Evolutionary conservation across 1,140 invertebrate genomes (phyloP).

Genomic region (Nixonia krombeini): DNA sequence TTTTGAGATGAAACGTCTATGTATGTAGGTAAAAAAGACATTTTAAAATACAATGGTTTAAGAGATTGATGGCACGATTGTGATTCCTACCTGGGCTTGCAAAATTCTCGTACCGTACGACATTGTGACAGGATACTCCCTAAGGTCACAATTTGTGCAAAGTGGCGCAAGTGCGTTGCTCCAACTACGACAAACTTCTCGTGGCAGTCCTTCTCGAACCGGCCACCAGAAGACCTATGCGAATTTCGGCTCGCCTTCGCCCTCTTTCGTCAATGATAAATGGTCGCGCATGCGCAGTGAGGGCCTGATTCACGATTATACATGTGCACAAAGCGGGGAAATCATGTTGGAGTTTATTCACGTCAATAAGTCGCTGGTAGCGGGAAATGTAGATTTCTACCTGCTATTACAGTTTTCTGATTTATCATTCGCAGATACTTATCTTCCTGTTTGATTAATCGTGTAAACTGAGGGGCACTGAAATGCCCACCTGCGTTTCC

Average conservation of each 20-base stretch:
- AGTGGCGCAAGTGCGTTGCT: conserved; percentile 27
- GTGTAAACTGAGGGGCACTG: too few relatives aligned
- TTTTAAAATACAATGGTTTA: too few relatives aligned
- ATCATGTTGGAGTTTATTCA: conserved; percentile 7
- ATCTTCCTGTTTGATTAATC: too few relatives aligned
- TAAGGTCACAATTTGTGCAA: conserved; percentile 32
- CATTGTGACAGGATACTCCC: conserved; percentile 70
- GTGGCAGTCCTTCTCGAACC: conserved; percentile 72
- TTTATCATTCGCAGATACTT: too few relatives aligned
- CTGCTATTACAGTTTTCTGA: too few relatives aligned
- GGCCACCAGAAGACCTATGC: conserved; percentile 69
- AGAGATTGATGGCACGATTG: too few relatives aligned
- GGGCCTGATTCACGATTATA: too few relatives aligned
- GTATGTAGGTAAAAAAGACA: too few relatives aligned
- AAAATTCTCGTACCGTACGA: conserved; percentile 82
- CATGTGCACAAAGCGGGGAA: too few relatives aligned
- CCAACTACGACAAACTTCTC: conserved; percentile 27
- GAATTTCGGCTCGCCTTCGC: conserved; percentile 28
- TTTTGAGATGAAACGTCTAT: conserved; percentile 16
- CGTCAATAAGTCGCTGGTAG: too few relatives aligned
- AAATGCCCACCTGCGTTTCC: too few relatives aligned
- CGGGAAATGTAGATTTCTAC: too few relatives aligned
- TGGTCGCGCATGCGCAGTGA: conserved; percentile 59
- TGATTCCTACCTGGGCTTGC: conserved; percentile 78
- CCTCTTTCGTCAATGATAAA: conserved; percentile 48